Conservation (phyloP, 2,797 vertebrate genomes). For the Hippoglossus hippoglossus region DNA sequence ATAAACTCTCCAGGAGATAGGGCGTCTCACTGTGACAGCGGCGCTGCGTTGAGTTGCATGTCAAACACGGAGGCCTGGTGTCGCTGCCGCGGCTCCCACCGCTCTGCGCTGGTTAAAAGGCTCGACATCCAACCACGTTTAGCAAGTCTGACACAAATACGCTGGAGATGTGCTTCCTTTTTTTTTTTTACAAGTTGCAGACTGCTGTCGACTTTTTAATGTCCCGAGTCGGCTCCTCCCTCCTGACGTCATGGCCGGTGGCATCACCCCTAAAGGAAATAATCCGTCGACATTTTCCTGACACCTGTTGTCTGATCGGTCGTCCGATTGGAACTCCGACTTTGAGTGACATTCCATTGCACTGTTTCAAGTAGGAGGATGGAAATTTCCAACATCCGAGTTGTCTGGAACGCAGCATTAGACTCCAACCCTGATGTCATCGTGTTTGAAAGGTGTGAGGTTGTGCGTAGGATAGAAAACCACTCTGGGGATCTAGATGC, state of each 20-base stretch:
- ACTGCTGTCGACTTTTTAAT: not conserved
- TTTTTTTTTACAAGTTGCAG: not conserved
- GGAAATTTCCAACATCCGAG: too few species aligned
- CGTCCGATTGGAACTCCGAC: not conserved
- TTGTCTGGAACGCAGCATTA: too few species aligned
- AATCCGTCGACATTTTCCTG: constrained; percentile 17
- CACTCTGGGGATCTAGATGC: too few species aligned
- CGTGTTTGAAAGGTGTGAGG: too few species aligned
- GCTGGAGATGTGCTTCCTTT: constrained; percentile 14
- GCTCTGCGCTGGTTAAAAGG: constrained; percentile 18
- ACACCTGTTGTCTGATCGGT: constrained; percentile 32
- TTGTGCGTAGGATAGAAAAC: too few species aligned
- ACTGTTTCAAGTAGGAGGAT: too few species aligned
- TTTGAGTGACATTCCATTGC: too few species aligned
- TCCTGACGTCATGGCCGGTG: not conserved
- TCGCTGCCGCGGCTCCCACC: not conserved
- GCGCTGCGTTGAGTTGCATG: constrained; percentile 62
- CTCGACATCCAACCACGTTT: constrained; percentile 15
- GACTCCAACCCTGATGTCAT: too few species aligned
- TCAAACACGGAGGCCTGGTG: constrained; percentile 63
- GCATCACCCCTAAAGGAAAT: constrained; percentile 10
- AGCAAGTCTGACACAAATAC: constrained; percentile 24
- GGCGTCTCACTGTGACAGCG: constrained; percentile 74
- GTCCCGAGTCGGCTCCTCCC: not conserved
- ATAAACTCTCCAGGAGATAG: constrained; percentile 82